Evolutionary conservation across 2,888 invertebrate genomes (phyloP).

Genomic region (Sialis fuliginosa): DNA sequence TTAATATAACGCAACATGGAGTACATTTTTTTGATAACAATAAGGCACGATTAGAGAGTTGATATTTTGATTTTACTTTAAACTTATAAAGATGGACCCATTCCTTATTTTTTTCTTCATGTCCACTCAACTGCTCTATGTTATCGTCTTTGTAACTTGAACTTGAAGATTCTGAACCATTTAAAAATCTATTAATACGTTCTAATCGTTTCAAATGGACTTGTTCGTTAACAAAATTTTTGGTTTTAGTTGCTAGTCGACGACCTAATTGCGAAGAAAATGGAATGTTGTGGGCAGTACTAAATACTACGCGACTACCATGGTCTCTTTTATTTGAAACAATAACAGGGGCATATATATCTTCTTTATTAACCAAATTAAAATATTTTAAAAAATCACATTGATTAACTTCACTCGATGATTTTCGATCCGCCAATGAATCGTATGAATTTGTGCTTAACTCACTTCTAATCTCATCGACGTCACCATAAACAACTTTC

Average conservation of each 20-base stretch:
- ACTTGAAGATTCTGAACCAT: conserved; percentile 7
- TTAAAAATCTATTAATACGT: conserved; percentile 17
- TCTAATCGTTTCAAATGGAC: conserved; percentile 14
- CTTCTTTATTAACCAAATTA: conserved; percentile 6
- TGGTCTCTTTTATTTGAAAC: neutral
- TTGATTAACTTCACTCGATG: conserved; percentile 5
- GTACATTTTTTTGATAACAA: too few species aligned
- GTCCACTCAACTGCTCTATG: neutral
- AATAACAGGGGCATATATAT: neutral
- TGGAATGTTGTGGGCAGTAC: conserved; percentile 14
- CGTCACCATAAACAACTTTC: neutral
- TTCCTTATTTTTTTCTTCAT: neutral
- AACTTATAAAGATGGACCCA: neutral
- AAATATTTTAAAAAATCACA: conserved; percentile 14
- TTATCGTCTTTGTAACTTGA: conserved; percentile 9
- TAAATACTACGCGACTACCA: conserved; percentile 6
- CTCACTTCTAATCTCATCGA: neutral
- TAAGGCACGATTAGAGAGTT: neutral
- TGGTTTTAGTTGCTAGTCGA: conserved; percentile 12
- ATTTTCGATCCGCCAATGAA: neutral
- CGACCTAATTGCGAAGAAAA: conserved; percentile 19
- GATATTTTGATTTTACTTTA: neutral
- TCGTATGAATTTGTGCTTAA: neutral
- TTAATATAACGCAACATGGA: too few species aligned
- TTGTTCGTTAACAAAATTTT: conserved; percentile 13